These are phyloP conservation scores for Daphoenositta chrysoptera DNA, from an alignment of 2,113 vertebrate genomes.

Conservation along the genomic window DNA sequence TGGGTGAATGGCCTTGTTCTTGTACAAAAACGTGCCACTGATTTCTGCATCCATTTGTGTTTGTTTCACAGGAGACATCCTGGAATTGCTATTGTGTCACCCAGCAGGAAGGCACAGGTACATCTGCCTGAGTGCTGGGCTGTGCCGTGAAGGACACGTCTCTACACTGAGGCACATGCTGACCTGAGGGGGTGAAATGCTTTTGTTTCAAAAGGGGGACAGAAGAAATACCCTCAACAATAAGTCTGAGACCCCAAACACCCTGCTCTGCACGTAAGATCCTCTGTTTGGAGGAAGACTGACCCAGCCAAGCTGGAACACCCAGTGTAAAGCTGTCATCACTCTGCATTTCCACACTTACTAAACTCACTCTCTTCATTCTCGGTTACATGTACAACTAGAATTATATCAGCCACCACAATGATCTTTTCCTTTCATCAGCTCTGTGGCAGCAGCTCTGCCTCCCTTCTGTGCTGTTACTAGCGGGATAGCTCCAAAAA, in stretches of 20 bases:
- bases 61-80: background rate
- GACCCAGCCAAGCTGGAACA: background rate
- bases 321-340: background rate
- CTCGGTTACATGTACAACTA: background rate
- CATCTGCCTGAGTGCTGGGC: background rate
- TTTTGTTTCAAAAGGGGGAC: background rate
- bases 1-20: background rate
- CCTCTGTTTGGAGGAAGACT: background rate
- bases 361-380: background rate
- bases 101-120: background rate
- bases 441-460: background rate
- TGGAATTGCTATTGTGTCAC: background rate
- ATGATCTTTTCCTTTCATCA: background rate
- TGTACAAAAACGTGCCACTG: background rate
- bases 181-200: background rate
- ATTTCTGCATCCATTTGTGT: background rate
- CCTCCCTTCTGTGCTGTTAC: background rate
- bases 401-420: background rate
- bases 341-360: background rate
- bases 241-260: background rate
- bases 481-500: background rate
- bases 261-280: background rate
- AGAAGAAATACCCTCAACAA: background rate
- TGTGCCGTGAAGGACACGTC: background rate
- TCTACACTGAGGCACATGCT: background rate